Percentiles rank a stretch among this genome's conserved stretches.
Evolutionary conservation across 2,888 invertebrate species (phyloP).

Genomic region (Masnerella sp.): DNA sequence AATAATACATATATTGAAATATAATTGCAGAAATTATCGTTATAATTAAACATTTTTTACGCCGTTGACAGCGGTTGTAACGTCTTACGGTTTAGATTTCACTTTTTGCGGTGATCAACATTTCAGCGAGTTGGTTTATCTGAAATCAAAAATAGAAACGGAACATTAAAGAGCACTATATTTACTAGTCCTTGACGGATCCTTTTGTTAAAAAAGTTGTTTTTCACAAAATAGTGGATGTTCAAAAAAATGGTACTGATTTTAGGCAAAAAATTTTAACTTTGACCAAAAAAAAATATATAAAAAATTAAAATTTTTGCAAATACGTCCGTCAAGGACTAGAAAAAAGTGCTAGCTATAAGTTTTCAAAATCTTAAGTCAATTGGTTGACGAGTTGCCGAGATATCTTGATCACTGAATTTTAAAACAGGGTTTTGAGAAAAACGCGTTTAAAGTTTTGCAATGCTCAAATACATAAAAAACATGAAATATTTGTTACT

Average conservation of each 20-base stretch:
- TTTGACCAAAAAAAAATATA: background rate
- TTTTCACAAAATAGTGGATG: background rate
- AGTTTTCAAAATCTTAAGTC: background rate
- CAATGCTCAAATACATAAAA: background rate
- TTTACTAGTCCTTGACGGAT: background rate
- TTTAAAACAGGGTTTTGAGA: background rate
- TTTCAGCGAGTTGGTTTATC: background rate
- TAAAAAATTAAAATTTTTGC: background rate
- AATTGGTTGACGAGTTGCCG: background rate
- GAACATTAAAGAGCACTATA: background rate
- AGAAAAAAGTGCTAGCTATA: background rate
- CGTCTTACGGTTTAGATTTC: too few relatives aligned
- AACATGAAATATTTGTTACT: background rate
- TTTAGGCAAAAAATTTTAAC: background rate
- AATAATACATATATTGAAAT: background rate
- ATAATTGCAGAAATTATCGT: background rate
- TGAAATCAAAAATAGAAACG: background rate
- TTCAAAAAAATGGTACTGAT: background rate
- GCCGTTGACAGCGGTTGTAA: too few relatives aligned
- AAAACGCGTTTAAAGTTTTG: conserved; percentile 7
- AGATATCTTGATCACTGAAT: background rate
- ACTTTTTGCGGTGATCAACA: too few relatives aligned
- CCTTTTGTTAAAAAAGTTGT: background rate
- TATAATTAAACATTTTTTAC: background rate
- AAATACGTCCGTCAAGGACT: background rate